phyloP scores from a whole-genome alignment of 64 coral and sea anemone species.

The Stichodactyla helianthus region DNA sequence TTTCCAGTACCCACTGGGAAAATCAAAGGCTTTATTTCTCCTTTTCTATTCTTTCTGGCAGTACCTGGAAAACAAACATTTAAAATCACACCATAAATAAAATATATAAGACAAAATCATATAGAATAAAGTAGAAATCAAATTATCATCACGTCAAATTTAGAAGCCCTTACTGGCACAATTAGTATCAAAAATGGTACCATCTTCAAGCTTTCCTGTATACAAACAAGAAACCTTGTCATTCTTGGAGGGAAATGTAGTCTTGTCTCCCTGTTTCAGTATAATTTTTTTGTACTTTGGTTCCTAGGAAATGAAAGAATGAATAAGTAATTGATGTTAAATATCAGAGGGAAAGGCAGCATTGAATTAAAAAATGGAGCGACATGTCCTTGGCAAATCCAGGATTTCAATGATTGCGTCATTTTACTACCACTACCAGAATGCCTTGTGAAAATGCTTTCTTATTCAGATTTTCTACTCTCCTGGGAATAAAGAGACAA shows the following conservation, averaged over 20 bases:
- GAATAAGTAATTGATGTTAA: too few relatives aligned
- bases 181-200: conserved; percentile 96
- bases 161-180: conserved; percentile 34
- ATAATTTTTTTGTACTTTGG: conserved; percentile 97
- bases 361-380: too few relatives aligned
- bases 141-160: background rate
- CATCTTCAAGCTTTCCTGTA: conserved; percentile 85
- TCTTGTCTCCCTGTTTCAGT: conserved; percentile 81
- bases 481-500: too few relatives aligned
- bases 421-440: too few relatives aligned
- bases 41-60: conserved; percentile 72
- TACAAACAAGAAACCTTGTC: conserved; percentile 93
- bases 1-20: conserved; percentile 84
- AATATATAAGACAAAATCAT: too few relatives aligned
- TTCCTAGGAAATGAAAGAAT: conserved; percentile 32
- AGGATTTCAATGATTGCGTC: too few relatives aligned
- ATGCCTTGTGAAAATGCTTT: too few relatives aligned
- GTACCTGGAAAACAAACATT: conserved; percentile 6
- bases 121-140: background rate
- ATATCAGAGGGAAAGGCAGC: too few relatives aligned
- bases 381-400: too few relatives aligned
- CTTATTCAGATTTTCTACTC: too few relatives aligned
- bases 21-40: conserved; percentile 72
- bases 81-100: too few relatives aligned
- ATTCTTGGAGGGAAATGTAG: conserved; percentile 66